Evolutionary conservation across 1,140 invertebrate species (phyloP).

Genomic region (Zaprionus lachaisei): DNA sequence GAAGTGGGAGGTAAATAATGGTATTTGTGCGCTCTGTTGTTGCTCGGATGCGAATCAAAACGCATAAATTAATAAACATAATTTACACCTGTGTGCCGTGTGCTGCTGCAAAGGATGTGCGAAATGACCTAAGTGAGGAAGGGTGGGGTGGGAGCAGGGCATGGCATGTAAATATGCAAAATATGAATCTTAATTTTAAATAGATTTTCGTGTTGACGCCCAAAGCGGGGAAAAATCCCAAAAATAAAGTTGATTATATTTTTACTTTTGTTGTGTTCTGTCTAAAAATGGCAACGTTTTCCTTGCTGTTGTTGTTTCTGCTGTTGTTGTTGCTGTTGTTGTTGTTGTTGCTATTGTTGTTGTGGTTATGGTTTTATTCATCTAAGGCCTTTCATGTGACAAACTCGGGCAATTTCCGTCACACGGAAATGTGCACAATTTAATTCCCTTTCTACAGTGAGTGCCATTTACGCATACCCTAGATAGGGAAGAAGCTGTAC

Average conservation of each 20-base stretch:
- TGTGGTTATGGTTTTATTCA: constrained; percentile 54
- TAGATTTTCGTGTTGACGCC: constrained; percentile 33
- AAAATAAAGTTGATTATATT: constrained; percentile 10
- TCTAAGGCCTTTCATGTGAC: constrained; percentile 67
- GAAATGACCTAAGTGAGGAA: background rate
- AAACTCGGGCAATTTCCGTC: constrained; percentile 75
- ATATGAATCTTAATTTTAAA: constrained; percentile 69
- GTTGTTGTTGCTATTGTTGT: constrained; percentile 12
- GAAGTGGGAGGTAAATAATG: constrained; percentile 10
- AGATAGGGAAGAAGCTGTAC: background rate
- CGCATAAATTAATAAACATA: constrained; percentile 68
- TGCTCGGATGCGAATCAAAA: constrained; percentile 29
- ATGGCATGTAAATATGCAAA: constrained; percentile 31
- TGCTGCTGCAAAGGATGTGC: background rate
- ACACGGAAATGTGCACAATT: constrained; percentile 79
- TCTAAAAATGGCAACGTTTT: constrained; percentile 32
- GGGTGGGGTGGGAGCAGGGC: background rate
- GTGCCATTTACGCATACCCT: constrained; percentile 49
- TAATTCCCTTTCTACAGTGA: constrained; percentile 52
- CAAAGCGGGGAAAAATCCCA: constrained; percentile 7
- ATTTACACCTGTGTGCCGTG: constrained; percentile 68
- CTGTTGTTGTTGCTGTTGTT: background rate
- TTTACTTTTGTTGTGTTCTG: constrained; percentile 1
- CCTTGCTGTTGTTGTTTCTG: constrained; percentile 21
- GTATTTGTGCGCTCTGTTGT: background rate